Evolutionary conservation across 2,113 vertebrate genomes (phyloP).

Genomic region (Halichoerus grypus): DNA sequence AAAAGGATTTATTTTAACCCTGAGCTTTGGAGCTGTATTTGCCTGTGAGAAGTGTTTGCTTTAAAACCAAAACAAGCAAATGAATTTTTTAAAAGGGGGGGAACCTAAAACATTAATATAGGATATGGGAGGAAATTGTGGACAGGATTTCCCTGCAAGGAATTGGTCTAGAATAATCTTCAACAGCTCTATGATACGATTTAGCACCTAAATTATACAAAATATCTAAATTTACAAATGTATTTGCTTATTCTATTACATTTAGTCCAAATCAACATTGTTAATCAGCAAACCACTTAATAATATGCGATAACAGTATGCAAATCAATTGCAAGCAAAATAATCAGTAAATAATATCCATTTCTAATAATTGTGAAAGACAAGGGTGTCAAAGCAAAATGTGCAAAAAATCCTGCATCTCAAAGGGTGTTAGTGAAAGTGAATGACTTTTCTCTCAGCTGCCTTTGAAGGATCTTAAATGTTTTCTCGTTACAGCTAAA

Average conservation of each 20-base stretch:
- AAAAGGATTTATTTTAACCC: constrained; percentile 41
- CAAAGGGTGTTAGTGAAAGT: not conserved
- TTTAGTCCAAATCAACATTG: constrained; percentile 61
- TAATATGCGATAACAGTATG: constrained; percentile 54
- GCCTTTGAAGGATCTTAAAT: not conserved
- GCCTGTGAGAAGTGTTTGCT: not conserved
- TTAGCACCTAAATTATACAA: constrained; percentile 63
- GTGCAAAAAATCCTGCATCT: constrained; percentile 31
- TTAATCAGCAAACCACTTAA: constrained; percentile 67
- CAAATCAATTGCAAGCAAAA: constrained; percentile 72
- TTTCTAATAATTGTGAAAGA: constrained; percentile 52
- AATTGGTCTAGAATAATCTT: constrained; percentile 43
- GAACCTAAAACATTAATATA: not conserved
- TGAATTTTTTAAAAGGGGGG: not conserved
- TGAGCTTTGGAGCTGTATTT: constrained; percentile 15
- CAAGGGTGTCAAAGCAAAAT: constrained; percentile 18
- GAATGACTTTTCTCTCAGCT: not conserved
- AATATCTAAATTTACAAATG: constrained; percentile 67
- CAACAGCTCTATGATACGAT: not conserved
- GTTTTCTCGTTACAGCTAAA: constrained; percentile 34
- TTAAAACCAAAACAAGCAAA: not conserved
- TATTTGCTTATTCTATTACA: constrained; percentile 67
- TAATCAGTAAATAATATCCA: constrained; percentile 66
- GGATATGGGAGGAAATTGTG: not conserved
- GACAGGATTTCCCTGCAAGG: not conserved